These are phyloP conservation scores for Ischnus inquisitorius DNA, from an alignment of 2,888 invertebrate species.

Conservation along the genomic window DNA sequence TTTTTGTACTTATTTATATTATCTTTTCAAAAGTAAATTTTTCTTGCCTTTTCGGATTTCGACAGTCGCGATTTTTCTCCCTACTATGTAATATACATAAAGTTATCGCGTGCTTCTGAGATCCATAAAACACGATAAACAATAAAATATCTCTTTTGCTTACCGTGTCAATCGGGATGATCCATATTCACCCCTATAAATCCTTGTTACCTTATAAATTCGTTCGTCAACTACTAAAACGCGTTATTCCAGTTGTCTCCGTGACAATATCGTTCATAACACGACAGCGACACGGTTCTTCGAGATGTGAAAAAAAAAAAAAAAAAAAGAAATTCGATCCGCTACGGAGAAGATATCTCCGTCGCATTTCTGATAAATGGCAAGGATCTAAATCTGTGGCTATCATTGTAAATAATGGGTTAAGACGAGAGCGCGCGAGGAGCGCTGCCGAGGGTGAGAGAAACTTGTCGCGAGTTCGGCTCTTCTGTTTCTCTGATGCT, in stretches of 20 bases:
- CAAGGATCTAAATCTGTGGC: slow-evolving; percentile 6
- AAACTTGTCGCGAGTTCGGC: slow-evolving; percentile 30
- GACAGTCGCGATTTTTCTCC: no score
- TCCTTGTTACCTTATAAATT: no score
- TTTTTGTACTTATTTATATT: no score
- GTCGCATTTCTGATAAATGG: slow-evolving; percentile 21
- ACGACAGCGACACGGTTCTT: not conserved
- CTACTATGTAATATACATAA: not conserved
- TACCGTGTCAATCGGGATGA: no score
- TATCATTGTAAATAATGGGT: slow-evolving; percentile 1
- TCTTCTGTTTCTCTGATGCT: slow-evolving; percentile 19
- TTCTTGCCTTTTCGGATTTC: no score
- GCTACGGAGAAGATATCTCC: not conserved
- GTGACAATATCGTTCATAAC: not conserved
- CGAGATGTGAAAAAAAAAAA: not conserved
- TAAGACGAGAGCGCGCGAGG: not conserved
- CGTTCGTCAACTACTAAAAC: no score
- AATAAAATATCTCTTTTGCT: no score
- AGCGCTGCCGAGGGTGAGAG: not conserved
- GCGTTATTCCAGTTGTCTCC: no score
- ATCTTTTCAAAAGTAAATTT: no score
- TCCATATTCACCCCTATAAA: no score
- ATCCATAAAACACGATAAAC: not conserved
- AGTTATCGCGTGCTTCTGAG: not conserved
- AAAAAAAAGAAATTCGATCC: not conserved